phyloP scores from a whole-genome alignment of 2,797 vertebrate genomes.

The Silurus lanzhouensis region DNA sequence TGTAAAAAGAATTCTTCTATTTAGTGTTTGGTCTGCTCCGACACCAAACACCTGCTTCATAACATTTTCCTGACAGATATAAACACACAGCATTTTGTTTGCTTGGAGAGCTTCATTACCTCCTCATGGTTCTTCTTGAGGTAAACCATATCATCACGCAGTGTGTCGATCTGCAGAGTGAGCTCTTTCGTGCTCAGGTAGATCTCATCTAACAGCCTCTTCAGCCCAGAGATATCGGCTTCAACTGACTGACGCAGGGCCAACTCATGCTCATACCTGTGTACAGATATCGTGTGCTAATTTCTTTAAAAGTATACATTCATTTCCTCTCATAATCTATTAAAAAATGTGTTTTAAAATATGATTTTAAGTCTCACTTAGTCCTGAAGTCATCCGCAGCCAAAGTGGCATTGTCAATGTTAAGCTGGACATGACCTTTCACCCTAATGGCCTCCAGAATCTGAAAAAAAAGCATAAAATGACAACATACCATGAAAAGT shows the following conservation, averaged over 20 bases:
- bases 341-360: neutral
- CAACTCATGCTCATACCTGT: slow-evolving; percentile 64
- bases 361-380: slow-evolving; percentile 73
- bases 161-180: slow-evolving; percentile 83
- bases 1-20: neutral
- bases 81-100: neutral
- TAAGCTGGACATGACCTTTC: slow-evolving; percentile 75
- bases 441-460: slow-evolving; percentile 71
- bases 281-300: neutral
- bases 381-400: slow-evolving; percentile 83
- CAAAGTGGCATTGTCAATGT: slow-evolving; percentile 81
- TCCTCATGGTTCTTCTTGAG: slow-evolving; percentile 87
- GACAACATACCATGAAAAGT: neutral
- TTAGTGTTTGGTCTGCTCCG: neutral
- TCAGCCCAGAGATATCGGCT: slow-evolving; percentile 82
- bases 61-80: neutral
- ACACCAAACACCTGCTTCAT: neutral
- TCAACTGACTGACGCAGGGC: slow-evolving; percentile 76
- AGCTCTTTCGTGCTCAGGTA: slow-evolving; percentile 79
- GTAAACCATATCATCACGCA: slow-evolving; percentile 84
- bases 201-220: slow-evolving; percentile 82
- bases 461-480: slow-evolving; percentile 59
- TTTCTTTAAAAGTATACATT: neutral
- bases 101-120: slow-evolving; percentile 61
- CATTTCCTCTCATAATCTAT: neutral